Evolutionary conservation across 1,140 invertebrate species (phyloP).

Genomic region (Drosophila parvula): DNA sequence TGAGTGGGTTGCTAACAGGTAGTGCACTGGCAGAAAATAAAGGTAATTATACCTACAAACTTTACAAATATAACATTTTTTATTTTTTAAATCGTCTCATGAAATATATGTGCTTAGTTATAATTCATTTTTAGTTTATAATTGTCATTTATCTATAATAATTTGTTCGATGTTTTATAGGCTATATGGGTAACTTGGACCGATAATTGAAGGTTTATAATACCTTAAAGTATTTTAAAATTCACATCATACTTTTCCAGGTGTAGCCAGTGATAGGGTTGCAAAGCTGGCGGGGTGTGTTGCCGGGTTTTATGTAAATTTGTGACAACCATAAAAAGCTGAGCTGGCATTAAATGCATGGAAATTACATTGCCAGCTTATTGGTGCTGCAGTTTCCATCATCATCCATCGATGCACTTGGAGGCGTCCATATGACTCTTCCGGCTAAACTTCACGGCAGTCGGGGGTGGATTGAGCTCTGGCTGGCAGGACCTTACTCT

Average conservation of each 20-base stretch:
- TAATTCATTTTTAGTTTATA: not conserved
- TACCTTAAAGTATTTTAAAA: no score
- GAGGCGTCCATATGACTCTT: conserved; percentile 44
- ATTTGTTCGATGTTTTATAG: no score
- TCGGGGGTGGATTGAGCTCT: conserved; percentile 17
- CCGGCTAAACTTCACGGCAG: conserved; percentile 10
- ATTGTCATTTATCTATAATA: not conserved
- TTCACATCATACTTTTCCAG: not conserved
- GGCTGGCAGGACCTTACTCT: conserved; percentile 7
- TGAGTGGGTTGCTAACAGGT: conserved; percentile 73
- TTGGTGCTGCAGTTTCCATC: conserved; percentile 45
- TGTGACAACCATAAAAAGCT: conserved; percentile 66
- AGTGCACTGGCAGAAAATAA: conserved; percentile 30
- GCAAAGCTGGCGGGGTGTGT: conserved; percentile 33
- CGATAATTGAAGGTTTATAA: no score
- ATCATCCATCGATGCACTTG: conserved; percentile 27
- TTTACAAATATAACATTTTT: not conserved
- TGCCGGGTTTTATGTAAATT: conserved; percentile 47
- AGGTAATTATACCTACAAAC: not conserved
- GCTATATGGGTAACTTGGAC: no score
- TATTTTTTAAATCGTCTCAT: not conserved
- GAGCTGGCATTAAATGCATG: conserved; percentile 53
- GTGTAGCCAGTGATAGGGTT: conserved; percentile 57
- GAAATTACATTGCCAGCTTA: conserved; percentile 43
- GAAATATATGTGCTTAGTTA: not conserved